phyloP scores from a whole-genome alignment of 2,888 invertebrate genomes.

The Limnephilus lunatus region DNA sequence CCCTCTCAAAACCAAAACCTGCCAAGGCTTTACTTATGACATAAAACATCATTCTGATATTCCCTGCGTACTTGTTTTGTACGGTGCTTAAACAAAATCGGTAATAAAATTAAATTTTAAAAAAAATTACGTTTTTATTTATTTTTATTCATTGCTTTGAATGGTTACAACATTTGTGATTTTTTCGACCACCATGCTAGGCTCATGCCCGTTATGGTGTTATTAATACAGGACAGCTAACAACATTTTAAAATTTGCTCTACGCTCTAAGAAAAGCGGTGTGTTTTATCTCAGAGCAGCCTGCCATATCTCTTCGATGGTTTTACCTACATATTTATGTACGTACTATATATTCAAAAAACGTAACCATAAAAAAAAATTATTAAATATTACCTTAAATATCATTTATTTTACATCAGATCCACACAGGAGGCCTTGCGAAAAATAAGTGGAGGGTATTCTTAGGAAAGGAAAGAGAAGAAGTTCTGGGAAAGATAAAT shows the following conservation, averaged over 20 bases:
- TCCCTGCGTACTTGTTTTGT: neutral
- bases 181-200: no score
- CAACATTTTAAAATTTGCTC: no score
- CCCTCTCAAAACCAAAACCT: slow-evolving; percentile 23
- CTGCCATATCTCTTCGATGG: neutral
- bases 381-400: no score
- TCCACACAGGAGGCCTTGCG: no score
- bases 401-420: no score
- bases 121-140: neutral
- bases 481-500: no score
- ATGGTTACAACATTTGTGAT: no score
- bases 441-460: no score
- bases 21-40: neutral
- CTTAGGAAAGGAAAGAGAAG: no score
- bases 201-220: no score
- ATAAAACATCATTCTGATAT: neutral
- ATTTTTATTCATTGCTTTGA: no score
- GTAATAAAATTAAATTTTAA: neutral
- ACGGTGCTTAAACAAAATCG: neutral
- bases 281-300: neutral
- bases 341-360: neutral
- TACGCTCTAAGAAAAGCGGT: neutral
- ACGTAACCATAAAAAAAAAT: neutral
- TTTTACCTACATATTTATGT: neutral
- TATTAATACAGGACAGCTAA: no score